Conservation (phyloP, 2,888 invertebrate genomes). For the Sphinx pinastri region DNA sequence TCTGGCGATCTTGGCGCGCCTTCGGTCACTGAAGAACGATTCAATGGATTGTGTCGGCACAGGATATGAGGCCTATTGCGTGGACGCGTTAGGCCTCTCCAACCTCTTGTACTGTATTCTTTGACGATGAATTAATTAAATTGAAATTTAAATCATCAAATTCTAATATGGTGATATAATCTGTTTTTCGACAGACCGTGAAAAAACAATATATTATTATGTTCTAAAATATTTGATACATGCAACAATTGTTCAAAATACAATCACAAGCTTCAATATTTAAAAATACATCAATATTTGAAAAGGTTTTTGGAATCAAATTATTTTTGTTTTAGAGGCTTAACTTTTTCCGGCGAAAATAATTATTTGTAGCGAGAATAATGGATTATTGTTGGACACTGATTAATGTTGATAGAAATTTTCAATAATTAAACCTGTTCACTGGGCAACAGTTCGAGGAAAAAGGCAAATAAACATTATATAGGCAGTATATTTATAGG, state of each 20-base stretch:
- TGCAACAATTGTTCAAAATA: not conserved
- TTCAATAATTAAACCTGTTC: slow-evolving; percentile 40
- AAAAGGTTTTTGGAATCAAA: not conserved
- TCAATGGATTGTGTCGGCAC: not conserved
- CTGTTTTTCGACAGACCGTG: too few species aligned
- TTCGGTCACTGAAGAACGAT: slow-evolving; percentile 13
- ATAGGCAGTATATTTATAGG: too few species aligned
- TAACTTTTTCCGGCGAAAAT: slow-evolving; percentile 28
- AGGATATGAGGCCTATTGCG: not conserved
- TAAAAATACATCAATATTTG: slow-evolving; percentile 12
- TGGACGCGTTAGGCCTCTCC: not conserved
- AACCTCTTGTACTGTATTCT: too few species aligned
- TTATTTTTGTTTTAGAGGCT: slow-evolving; percentile 38
- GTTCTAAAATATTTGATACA: slow-evolving; percentile 2
- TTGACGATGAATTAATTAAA: not conserved
- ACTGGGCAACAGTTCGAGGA: slow-evolving; percentile 34
- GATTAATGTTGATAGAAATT: slow-evolving; percentile 44
- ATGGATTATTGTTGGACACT: slow-evolving; percentile 41
- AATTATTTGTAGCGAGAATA: slow-evolving; percentile 35
- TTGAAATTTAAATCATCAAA: not conserved
- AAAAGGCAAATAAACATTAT: not conserved
- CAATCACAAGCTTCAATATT: not conserved
- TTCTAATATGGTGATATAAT: not conserved
- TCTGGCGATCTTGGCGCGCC: slow-evolving; percentile 34
- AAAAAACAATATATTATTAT: not conserved